Evolutionary conservation across 2,797 vertebrate species (phyloP).

Genomic region (Natrix natrix): DNA sequence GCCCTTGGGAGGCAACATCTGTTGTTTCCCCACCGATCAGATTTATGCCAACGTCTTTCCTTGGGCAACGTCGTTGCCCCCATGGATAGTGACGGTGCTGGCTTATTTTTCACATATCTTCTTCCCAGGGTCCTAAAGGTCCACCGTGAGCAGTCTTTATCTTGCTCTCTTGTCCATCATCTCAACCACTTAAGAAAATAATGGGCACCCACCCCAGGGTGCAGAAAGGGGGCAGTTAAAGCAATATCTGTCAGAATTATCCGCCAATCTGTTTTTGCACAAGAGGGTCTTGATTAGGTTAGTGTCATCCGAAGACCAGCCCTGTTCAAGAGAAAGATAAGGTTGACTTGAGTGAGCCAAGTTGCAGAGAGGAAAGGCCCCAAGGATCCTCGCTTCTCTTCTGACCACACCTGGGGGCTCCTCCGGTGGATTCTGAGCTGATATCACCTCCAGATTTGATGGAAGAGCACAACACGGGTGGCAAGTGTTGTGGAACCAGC

Average conservation of each 20-base stretch:
- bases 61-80: background rate
- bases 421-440: too few species aligned
- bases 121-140: background rate
- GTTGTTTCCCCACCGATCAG: constrained; percentile 56
- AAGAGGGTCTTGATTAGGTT: background rate
- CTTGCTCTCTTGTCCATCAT: background rate
- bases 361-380: background rate
- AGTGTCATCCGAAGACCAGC: background rate
- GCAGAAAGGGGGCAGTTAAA: background rate
- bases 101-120: constrained; percentile 10
- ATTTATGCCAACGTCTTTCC: constrained; percentile 43
- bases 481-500: background rate
- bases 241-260: background rate
- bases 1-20: constrained; percentile 65
- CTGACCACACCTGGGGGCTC: background rate
- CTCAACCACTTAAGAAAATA: fast-evolving
- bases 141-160: background rate
- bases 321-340: background rate
- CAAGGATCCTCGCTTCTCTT: background rate
- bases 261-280: background rate
- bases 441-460: background rate
- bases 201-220: background rate
- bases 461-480: background rate
- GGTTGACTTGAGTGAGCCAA: background rate
- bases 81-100: constrained; percentile 8